Percentiles rank a stretch among this genome's conserved stretches.
Evolutionary conservation across 2,113 vertebrate genomes (phyloP).

Genomic region (Ibidorhyncha struthersii): DNA sequence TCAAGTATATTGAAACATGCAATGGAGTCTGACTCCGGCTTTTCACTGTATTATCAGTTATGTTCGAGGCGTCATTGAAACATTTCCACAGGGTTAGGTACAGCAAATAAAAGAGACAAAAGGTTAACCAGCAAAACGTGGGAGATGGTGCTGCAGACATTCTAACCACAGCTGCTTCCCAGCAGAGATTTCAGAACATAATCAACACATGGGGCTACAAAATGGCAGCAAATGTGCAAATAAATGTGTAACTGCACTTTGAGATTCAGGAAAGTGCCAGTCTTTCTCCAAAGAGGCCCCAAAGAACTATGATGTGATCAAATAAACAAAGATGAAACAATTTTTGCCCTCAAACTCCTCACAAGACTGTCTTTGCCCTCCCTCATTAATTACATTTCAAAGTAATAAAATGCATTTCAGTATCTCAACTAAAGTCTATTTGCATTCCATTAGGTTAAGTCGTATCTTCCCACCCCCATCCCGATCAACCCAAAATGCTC

Average conservation of each 20-base stretch:
- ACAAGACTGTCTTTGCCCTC: not conserved
- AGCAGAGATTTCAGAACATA: not conserved
- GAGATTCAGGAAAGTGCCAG: not conserved
- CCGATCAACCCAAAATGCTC: not conserved
- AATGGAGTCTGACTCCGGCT: not conserved
- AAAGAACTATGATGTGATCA: not conserved
- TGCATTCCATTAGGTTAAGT: not conserved
- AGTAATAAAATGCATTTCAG: not conserved
- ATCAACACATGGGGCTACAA: not conserved
- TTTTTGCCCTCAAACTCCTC: not conserved
- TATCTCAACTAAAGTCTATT: not conserved
- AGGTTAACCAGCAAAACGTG: not conserved
- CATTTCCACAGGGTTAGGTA: not conserved
- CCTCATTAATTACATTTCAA: not conserved
- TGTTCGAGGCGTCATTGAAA: fast-evolving
- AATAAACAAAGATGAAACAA: not conserved
- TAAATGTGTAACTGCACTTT: not conserved
- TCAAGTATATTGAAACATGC: not conserved
- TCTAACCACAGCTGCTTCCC: not conserved
- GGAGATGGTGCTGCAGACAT: not conserved
- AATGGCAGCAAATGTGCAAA: not conserved
- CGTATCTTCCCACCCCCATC: not conserved
- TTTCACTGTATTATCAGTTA: not conserved
- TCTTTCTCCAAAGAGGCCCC: not conserved
- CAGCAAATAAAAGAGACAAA: too few species aligned